Evolutionary conservation across 2,888 invertebrate genomes (phyloP).

Genomic region (Desoria tigrina): DNA sequence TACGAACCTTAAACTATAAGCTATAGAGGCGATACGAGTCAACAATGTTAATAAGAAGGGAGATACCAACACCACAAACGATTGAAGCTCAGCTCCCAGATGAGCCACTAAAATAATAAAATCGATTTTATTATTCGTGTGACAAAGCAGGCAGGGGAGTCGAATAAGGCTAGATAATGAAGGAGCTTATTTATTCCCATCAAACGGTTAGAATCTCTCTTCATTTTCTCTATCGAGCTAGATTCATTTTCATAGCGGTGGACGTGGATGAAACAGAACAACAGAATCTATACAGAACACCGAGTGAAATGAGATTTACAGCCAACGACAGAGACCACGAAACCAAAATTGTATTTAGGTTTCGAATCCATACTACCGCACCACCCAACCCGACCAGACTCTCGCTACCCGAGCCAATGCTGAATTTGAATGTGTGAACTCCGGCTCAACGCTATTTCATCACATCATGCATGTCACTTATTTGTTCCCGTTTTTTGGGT

Average conservation of each 20-base stretch:
- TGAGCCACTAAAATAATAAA: slow-evolving; percentile 51
- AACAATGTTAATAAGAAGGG: slow-evolving; percentile 9
- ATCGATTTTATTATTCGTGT: slow-evolving; percentile 49
- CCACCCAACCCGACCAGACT: no score
- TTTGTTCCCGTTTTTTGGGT: slow-evolving; percentile 9
- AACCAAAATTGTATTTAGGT: background rate
- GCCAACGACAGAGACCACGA: slow-evolving; percentile 2
- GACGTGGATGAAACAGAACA: no score
- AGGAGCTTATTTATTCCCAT: slow-evolving; percentile 48
- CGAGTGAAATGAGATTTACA: slow-evolving; percentile 25
- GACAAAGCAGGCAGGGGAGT: slow-evolving; percentile 26
- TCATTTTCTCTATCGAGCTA: slow-evolving; percentile 29
- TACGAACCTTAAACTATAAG: no score
- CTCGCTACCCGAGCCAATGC: no score
- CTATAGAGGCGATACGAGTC: background rate
- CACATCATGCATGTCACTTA: slow-evolving; percentile 24
- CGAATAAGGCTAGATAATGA: slow-evolving; percentile 40
- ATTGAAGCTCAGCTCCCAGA: slow-evolving; percentile 40
- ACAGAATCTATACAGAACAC: slow-evolving; percentile 19
- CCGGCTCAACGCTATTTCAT: slow-evolving; percentile 19
- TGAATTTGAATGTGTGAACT: slow-evolving; percentile 17
- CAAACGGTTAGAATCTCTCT: slow-evolving; percentile 44
- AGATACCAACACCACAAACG: background rate
- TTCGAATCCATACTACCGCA: background rate
- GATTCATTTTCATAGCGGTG: slow-evolving; percentile 4